phyloP scores from a whole-genome alignment of 1,140 invertebrate species.

The Yoshiicerus persimilis region DNA sequence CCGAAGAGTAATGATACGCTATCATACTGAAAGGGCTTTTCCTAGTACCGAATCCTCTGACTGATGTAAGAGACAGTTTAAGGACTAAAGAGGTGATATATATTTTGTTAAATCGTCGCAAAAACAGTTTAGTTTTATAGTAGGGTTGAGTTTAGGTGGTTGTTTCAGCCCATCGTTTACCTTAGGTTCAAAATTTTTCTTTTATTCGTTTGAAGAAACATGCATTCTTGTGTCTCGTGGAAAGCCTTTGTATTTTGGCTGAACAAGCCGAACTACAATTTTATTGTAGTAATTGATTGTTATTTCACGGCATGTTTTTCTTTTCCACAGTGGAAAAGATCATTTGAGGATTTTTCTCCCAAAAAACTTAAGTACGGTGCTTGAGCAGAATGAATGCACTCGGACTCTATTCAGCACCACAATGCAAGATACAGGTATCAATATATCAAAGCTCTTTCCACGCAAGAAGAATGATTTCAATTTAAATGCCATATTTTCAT shows the following conservation, averaged over 20 bases:
- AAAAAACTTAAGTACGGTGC: no score
- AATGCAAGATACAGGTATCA: not conserved
- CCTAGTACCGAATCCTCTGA: not conserved
- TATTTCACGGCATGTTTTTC: not conserved
- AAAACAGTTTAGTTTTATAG: not conserved
- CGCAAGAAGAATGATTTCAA: not conserved
- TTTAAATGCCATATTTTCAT: not conserved
- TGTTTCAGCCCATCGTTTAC: not conserved
- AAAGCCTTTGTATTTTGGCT: not conserved
- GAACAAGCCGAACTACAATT: not conserved
- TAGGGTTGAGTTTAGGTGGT: not conserved
- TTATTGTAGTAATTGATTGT: slow-evolving; percentile 1
- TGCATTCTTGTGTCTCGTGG: not conserved
- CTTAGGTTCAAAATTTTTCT: not conserved
- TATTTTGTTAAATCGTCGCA: not conserved
- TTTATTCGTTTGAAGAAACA: not conserved
- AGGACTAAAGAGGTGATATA: not conserved
- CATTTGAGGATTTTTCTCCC: not conserved
- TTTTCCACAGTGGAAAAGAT: not conserved
- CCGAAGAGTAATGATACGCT: not conserved
- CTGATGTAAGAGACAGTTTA: not conserved
- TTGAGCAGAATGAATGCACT: no score
- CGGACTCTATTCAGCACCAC: no score
- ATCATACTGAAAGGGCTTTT: not conserved
- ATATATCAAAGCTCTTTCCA: not conserved